Percentiles rank a stretch among this genome's conserved stretches.
Evolutionary conservation across 1,140 invertebrate species (phyloP).

Genomic region (Heliconius nattereri): DNA sequence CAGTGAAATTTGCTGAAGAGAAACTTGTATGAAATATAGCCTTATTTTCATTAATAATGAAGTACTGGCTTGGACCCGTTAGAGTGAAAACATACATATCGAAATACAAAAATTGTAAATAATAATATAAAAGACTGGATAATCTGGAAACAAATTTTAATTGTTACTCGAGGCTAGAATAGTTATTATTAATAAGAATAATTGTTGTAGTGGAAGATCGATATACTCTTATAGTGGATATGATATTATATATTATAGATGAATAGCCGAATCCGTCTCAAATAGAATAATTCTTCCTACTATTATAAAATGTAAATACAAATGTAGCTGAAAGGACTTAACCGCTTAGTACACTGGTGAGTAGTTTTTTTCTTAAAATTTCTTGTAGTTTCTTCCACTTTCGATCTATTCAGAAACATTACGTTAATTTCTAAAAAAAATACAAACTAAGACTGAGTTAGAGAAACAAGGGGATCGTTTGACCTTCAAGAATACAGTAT

Average conservation of each 20-base stretch:
- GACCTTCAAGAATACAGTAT: too few relatives aligned
- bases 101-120: slow-evolving; percentile 67
- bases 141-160: slow-evolving; percentile 38
- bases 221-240: slow-evolving; percentile 31
- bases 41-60: slow-evolving; percentile 62
- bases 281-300: slow-evolving; percentile 53
- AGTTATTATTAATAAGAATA: slow-evolving; percentile 44
- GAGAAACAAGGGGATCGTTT: too few relatives aligned
- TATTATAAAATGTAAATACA: slow-evolving; percentile 32
- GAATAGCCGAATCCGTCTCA: slow-evolving; percentile 66
- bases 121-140: slow-evolving; percentile 59
- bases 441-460: background rate
- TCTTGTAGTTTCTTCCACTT: background rate
- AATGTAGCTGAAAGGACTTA: background rate
- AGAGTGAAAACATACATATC: slow-evolving; percentile 70
- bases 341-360: background rate
- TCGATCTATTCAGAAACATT: too few relatives aligned
- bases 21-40: slow-evolving; percentile 77
- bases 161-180: slow-evolving; percentile 31
- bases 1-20: slow-evolving; percentile 74
- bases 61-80: slow-evolving; percentile 53
- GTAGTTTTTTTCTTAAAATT: background rate
- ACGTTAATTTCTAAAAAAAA: too few relatives aligned
- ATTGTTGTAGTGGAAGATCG: slow-evolving; percentile 36
- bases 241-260: slow-evolving; percentile 40